phyloP scores from a whole-genome alignment of 2,113 vertebrate species.

The Madoqua kirkii region DNA sequence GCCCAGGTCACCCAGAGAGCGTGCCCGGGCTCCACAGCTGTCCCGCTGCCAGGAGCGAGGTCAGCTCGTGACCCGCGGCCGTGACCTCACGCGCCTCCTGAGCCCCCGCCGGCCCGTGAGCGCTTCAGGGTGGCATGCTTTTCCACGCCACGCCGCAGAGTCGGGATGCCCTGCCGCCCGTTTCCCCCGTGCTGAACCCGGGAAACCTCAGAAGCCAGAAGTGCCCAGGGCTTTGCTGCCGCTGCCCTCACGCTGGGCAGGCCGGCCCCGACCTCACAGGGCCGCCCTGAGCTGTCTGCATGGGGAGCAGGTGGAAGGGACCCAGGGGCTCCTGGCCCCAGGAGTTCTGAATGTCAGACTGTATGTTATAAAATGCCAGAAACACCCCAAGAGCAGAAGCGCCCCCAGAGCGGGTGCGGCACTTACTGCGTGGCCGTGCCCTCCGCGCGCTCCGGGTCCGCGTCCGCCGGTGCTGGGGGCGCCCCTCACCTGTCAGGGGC shows the following conservation, averaged over 20 bases:
- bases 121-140: fast-evolving
- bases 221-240: neutral
- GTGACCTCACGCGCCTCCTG: fast-evolving
- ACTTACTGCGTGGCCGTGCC: fast-evolving
- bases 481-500: neutral
- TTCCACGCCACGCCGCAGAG: neutral
- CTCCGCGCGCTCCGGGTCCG: fast-evolving
- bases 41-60: fast-evolving
- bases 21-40: neutral
- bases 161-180: fast-evolving
- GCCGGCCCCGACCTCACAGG: neutral
- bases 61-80: fast-evolving
- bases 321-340: neutral
- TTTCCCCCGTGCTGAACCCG: too few species aligned
- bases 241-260: neutral
- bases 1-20: neutral
- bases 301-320: fast-evolving
- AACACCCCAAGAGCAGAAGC: neutral
- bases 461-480: fast-evolving
- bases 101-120: fast-evolving
- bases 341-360: neutral
- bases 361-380: neutral
- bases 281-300: neutral
- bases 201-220: neutral
- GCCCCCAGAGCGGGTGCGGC: fast-evolving